Base-by-base conservation (phyloP, 2,113 vertebrate species). In the Hypocryptadius cinnamomeus region DNA sequence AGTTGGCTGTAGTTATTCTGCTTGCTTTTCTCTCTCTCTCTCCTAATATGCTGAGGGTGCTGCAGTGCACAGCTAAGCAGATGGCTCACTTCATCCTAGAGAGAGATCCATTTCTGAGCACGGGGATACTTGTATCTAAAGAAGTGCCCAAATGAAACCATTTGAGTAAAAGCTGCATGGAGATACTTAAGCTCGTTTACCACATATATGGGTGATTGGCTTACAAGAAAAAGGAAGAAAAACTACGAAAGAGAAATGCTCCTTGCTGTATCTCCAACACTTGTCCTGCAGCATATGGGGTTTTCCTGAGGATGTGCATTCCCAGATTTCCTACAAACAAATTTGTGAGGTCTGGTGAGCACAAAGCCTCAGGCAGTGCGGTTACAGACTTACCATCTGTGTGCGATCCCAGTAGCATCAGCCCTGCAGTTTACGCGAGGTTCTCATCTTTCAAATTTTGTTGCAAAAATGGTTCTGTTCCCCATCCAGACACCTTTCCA, bases 21-120 rank as follows among this genome's bases (percentile, higher is more conserved):
- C 57, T 93, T 56, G 72, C 71, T 93, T 79, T 70, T 77, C 37
- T 86, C 60, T 63, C 65, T 69, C n/a, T 77, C n/a, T 85, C 44
- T 42, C 31, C 65, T 44, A 72, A 48, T 47, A 14, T 37, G 85
- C 64, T 56, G 85, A 80, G 76, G 71, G 71, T 96, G 78, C 81
- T 91, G 79, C 86, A 93, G 59, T 79, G 56, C 53, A 80, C 65
- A 81, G 74, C 70, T 74, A 87, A 96, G 82, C 94, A 94, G 93
- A 89, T 94, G 93, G 92, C 81, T 94, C 45, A 48, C 68, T 87
- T 86, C 57, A 64, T 89, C 63, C 88, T 85, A 40, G 74, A 94
- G 88, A 83, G 19, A 19, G 44, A 85, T 90, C 74, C 77, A 71
- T 81, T 87, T 86, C 48, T 66, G 69, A 92, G 51, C 53, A 47